Evolutionary conservation across 2,113 vertebrate genomes (phyloP), one percentile per base, ranked within the genome.

Genomic region (Pachyramphus minor): DNA sequence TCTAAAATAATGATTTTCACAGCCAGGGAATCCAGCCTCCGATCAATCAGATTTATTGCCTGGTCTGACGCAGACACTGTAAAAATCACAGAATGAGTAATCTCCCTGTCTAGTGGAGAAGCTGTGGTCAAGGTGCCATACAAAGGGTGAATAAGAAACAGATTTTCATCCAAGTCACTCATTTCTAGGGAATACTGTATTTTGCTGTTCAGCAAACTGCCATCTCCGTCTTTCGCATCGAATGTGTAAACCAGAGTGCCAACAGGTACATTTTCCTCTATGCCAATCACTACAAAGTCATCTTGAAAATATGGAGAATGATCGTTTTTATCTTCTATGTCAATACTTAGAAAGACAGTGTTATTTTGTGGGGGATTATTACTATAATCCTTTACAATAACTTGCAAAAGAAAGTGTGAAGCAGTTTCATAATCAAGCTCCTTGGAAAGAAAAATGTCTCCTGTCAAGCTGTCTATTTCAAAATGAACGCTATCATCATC

Each of bases 271-370:
- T 99, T 98, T 96, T 99, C 99, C 44, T 96, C 88, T 86, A 99
- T 8, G 2, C 98, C 98, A 44, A 99, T 97, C 45, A 97, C 97
- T 68, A 99, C 33, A 69, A 99, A 93, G 56, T 98, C 97, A 41
- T 99, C 98, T 30, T 96, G 98, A 95, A 99, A 99, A 95, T 95
- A 97, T 0, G 99, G 99, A 2, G 97, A 89, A 84, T 99, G 98
- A 95, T 99, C 99, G 14, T 99, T 99, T 27, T 98, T 97, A 44
- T 99, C 99, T 96, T 99, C 98, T 90, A 99, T 97, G 22, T 96
- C 97, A 25, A 99, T 92, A 28, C 94, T 98, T 35, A 99, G 96
- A 49, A 98, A 97, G 76, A 98, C 82, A 0, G 98, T 98, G 56
- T 72, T 89, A 31, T 97, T 98, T 42, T 96, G 56, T 16, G 95